Base-by-base conservation (phyloP, 2,797 vertebrate species). In the Botia almorhae region DNA sequence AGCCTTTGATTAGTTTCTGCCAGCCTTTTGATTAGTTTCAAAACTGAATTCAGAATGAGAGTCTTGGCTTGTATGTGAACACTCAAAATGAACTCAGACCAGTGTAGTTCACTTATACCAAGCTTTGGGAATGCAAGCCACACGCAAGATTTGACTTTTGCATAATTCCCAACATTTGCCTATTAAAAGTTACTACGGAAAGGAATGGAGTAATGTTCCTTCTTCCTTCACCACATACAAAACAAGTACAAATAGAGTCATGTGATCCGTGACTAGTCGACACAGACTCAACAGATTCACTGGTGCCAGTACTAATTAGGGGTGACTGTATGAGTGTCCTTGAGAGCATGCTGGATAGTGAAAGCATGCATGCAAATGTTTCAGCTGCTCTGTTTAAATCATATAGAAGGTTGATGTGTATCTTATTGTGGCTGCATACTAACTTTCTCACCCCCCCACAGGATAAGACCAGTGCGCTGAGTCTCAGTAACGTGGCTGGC, bases 391-490 rank as follows among this genome's bases (percentile, higher is more conserved):
- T 26, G 14, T 61, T 21, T 50, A 36, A 39, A 5, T 63, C 29
- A 69, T 26, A 39, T 14, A 39, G 13, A 61, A 39, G 56, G 53
- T 55, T 65, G 17, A 13, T 73, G 23, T 29, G 16, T 11, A 33
- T 29, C 19, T 51, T 46, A 53, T 29, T 74, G 19, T 46, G 10
- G 1, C 3, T 60, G 13, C 78, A 61, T 67, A 78, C 93, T 94
- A 86, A 92, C 81, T 16, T 8, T 60, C 84, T 72, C 46, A 87
- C 63, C 70, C 61, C 26, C 79, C 74, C 36, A 89, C 95, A 99
- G 98, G 97, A 99, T 96, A 99, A 99, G 96, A 99, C 98, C 89
- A 99, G 98, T 65, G 98, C 98, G 69, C 95, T 99, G 90, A 99
- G 97, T 91, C 94, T 99, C 90, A 99, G 98, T 95, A 99, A 99